phyloP scores from a whole-genome alignment of 2,888 invertebrate species.

The Invenusta paracnida region DNA sequence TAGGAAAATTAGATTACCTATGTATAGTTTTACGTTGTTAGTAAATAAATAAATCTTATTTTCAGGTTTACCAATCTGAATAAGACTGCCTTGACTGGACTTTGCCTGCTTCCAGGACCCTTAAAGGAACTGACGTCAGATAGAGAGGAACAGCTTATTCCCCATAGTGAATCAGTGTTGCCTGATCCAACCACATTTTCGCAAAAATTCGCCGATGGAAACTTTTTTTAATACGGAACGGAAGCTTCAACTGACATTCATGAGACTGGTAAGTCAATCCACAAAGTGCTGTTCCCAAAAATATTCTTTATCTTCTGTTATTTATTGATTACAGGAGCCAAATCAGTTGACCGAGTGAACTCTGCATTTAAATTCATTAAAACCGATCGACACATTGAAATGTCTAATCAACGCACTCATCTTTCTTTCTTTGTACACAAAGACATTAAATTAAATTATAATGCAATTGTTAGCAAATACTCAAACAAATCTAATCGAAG shows the following conservation, averaged over 20 bases:
- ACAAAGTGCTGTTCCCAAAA: constrained; percentile 3
- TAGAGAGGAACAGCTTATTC: neutral
- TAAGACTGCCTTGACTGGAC: neutral
- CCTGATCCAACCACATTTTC: constrained; percentile 6
- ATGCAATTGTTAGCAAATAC: neutral
- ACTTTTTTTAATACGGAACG: neutral
- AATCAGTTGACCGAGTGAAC: neutral
- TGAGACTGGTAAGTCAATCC: neutral
- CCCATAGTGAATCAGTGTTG: neutral
- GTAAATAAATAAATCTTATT: neutral
- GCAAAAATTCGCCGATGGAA: neutral
- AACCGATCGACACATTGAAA: neutral
- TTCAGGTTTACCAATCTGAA: neutral
- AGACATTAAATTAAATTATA: neutral
- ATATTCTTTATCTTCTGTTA: neutral
- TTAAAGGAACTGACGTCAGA: constrained; percentile 1
- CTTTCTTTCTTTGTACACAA: neutral
- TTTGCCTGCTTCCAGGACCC: constrained; percentile 1
- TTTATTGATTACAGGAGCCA: neutral
- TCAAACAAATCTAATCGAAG: neutral
- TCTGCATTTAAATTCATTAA: neutral
- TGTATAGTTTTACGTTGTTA: neutral
- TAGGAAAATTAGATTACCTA: neutral
- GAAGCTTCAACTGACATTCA: neutral
- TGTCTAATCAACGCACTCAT: neutral